Evolutionary conservation across 2,888 invertebrate species (phyloP), one percentile per base, ranked within the genome.

Genomic region (Celastrina argiolus): DNA sequence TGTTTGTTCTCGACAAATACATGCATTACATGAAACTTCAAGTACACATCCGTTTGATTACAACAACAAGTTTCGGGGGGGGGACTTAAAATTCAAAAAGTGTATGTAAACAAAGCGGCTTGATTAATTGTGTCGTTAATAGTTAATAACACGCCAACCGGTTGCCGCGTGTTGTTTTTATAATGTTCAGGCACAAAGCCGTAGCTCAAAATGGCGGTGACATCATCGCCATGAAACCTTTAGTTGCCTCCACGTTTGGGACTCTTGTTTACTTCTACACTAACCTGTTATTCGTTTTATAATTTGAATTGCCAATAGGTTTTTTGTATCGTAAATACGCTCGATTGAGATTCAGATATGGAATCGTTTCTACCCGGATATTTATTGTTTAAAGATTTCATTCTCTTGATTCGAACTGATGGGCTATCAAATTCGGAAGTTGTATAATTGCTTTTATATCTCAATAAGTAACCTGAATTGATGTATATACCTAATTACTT

Each of bases 221-320:
- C 76, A 73, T 75, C 74, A 76, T 69, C 65, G 63, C 68, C 64
- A 64, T 65, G 68, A 73, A 72, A 70, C 72, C 70, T 72, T 70
- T 67, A 66, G 69, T 65, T 68, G 72, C 68, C 66, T 64, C 70
- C 66, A 71, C 66, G 73, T 73, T 74, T 74, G 39, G 68, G 67
- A 70, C 69, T 69, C 64, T 67, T 78, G 75, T 78, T 79, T 80
- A 78, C 72, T 73, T 72, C 70, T 70, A 71, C 72, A 67, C 69
- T 67, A 81, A 85, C 79, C 76, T 70, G 82, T 81, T 81, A 74
- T 73, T 70, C 70, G 12, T 41, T 51, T 58, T 63, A 51, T 69
- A 65, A 66, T 76, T 77, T 75, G 75, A 76, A 75, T 76, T 68
- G 68, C 70, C 75, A 72, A 75, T 74, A 65, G 45, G 4, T 70